phyloP scores from a whole-genome alignment of 2,888 invertebrate genomes.

The Andrena chrysosceles region DNA sequence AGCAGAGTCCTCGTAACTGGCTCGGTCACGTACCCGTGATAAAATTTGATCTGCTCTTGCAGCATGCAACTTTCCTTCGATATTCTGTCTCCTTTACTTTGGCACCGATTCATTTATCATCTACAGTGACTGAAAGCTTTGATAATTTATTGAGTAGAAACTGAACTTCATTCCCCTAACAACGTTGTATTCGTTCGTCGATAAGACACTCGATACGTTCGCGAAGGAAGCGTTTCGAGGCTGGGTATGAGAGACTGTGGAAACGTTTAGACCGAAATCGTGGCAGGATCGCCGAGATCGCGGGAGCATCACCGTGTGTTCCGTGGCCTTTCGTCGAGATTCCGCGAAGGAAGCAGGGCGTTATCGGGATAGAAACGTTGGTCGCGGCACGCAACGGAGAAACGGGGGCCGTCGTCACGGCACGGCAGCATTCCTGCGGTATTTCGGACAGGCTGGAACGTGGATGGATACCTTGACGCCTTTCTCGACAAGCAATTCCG shows the following conservation, averaged over 20 bases:
- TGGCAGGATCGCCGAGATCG: slow-evolving; percentile 22
- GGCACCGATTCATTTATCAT: slow-evolving; percentile 32
- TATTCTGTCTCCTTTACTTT: slow-evolving; percentile 39
- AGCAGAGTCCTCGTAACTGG: slow-evolving; percentile 45
- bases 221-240: slow-evolving; percentile 2
- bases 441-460: slow-evolving; percentile 44
- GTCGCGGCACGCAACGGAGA: slow-evolving; percentile 56
- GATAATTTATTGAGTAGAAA: neutral
- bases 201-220: neutral
- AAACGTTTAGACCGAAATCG: slow-evolving; percentile 20
- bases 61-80: slow-evolving; percentile 40
- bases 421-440: slow-evolving; percentile 59
- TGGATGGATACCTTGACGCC: slow-evolving; percentile 35
- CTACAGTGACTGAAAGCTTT: neutral
- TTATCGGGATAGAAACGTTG: slow-evolving; percentile 58
- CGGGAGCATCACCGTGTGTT: slow-evolving; percentile 10
- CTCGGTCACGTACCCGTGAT: slow-evolving; percentile 62
- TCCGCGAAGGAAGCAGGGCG: slow-evolving; percentile 35
- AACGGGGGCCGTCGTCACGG: slow-evolving; percentile 38
- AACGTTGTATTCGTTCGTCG: neutral
- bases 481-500: slow-evolving; percentile 8
- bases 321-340: slow-evolving; percentile 30
- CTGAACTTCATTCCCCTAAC: neutral
- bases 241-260: neutral
- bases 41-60: slow-evolving; percentile 55